Percentiles rank a stretch among this genome's conserved stretches.
These are phyloP conservation scores for Chionomys nivalis DNA, from an alignment of 2,113 vertebrate species.

Conservation along the genomic window DNA sequence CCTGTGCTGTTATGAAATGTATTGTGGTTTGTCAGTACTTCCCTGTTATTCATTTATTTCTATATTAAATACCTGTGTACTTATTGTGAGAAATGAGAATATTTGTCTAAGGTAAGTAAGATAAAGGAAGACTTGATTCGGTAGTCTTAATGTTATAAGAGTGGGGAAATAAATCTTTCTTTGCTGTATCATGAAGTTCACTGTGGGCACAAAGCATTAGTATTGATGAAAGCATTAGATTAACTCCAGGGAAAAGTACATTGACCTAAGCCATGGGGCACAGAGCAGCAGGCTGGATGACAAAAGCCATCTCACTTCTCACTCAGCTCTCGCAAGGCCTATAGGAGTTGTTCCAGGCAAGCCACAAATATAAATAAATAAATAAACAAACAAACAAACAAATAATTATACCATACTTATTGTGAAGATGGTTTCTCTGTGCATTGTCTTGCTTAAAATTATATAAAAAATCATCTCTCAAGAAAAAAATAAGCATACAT, in stretches of 20 bases:
- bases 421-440: neutral
- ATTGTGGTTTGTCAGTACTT: slow-evolving; percentile 76
- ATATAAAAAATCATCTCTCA: neutral
- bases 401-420: neutral
- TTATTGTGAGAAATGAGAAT: slow-evolving; percentile 82
- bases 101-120: slow-evolving; percentile 87
- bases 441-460: neutral
- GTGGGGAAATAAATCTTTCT: slow-evolving; percentile 16
- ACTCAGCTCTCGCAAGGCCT: neutral
- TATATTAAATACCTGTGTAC: slow-evolving; percentile 77
- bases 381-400: too few species aligned
- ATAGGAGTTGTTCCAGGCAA: neutral
- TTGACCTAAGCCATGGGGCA: neutral
- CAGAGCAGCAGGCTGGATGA: neutral
- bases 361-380: neutral
- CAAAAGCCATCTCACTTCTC: neutral
- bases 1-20: slow-evolving; percentile 75
- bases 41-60: slow-evolving; percentile 73
- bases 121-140: slow-evolving; percentile 72
- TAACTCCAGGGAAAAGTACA: slow-evolving; percentile 15
- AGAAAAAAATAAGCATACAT: neutral
- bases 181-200: neutral
- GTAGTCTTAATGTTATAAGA: neutral
- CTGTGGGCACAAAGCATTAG: slow-evolving; percentile 13
- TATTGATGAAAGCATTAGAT: neutral